Evolutionary conservation across 2,888 invertebrate genomes (phyloP).

Genomic region (Scaptomyza tumidula): DNA sequence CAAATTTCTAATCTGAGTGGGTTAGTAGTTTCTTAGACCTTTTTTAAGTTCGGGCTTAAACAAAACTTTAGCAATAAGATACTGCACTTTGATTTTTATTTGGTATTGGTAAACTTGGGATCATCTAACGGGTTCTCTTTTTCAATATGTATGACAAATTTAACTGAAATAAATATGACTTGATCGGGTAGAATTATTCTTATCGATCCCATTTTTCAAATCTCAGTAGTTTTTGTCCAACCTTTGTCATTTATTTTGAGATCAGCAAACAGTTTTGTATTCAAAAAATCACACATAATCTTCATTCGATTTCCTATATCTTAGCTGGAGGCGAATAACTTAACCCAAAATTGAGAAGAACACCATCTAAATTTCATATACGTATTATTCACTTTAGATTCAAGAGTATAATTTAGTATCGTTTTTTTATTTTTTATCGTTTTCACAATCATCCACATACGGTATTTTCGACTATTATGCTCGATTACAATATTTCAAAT

Average conservation of each 20-base stretch:
- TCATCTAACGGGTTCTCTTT: background rate
- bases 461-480: conserved; percentile 68
- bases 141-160: background rate
- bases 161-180: background rate
- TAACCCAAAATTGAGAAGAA: background rate
- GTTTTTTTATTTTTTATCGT: conserved; percentile 73
- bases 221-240: background rate
- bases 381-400: conserved; percentile 1
- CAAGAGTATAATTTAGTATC: conserved; percentile 76
- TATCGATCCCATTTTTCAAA: background rate
- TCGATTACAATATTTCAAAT: conserved; percentile 76
- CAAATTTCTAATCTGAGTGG: no score
- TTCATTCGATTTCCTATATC: background rate
- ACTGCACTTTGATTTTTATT: background rate
- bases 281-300: background rate
- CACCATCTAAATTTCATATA: background rate
- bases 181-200: background rate
- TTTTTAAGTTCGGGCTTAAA: no score
- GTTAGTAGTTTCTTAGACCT: no score
- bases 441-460: conserved; percentile 80
- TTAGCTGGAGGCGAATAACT: background rate
- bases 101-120: background rate
- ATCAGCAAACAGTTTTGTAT: background rate
- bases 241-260: background rate
- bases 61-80: no score